Evolutionary conservation across 2,113 vertebrate species (phyloP).

Genomic region (Lethenteron reissneri): DNA sequence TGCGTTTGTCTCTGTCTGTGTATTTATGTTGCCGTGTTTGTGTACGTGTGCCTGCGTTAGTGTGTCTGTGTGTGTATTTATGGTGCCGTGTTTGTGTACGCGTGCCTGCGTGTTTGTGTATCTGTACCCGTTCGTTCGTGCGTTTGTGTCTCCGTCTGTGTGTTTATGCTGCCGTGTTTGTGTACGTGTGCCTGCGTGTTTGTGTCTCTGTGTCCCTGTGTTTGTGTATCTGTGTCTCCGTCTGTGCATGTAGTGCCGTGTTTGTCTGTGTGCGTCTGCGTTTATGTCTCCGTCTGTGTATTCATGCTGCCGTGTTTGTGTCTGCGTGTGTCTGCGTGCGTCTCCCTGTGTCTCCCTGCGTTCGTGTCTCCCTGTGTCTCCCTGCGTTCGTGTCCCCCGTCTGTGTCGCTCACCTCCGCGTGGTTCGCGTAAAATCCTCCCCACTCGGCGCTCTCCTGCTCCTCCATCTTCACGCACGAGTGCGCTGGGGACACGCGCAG

Average conservation of each 20-base stretch:
- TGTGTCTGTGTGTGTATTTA: background rate
- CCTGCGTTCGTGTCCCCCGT: background rate
- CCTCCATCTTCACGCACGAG: background rate
- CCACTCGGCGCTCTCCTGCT: background rate
- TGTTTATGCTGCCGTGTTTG: background rate
- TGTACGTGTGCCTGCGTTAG: background rate
- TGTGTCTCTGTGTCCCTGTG: background rate
- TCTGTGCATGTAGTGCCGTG: background rate
- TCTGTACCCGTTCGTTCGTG: background rate
- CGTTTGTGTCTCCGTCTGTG: background rate
- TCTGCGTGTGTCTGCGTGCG: background rate
- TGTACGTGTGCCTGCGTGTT: background rate
- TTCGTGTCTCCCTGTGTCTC: background rate
- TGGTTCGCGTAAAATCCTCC: slow-evolving; percentile 4
- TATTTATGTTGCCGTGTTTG: background rate
- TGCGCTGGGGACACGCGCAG: too few relatives aligned
- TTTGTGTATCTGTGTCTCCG: background rate
- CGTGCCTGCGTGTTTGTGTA: background rate
- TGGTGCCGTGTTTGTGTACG: background rate
- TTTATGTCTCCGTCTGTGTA: background rate
- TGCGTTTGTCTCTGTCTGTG: background rate
- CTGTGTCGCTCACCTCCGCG: background rate
- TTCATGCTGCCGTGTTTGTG: background rate
- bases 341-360: background rate
- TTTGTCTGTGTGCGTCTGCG: background rate